Evolutionary conservation across 1,140 invertebrate species (phyloP).

Genomic region (Oncopeltus fasciatus): DNA sequence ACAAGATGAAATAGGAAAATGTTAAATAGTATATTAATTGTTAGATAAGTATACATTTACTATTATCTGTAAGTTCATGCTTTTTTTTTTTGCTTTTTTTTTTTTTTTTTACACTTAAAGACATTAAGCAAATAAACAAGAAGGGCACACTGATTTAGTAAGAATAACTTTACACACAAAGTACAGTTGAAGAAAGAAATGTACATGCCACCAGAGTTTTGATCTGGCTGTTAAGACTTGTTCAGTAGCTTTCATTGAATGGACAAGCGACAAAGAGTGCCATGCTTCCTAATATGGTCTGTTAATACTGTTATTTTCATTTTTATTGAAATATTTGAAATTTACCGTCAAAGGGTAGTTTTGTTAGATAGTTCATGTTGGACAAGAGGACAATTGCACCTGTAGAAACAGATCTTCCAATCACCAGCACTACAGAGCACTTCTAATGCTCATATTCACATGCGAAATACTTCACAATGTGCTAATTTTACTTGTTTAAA

Average conservation of each 20-base stretch:
- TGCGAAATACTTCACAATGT: not conserved
- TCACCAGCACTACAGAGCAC: not conserved
- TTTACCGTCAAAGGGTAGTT: constrained; percentile 1
- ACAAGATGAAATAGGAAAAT: not conserved
- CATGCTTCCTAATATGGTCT: constrained; percentile 14
- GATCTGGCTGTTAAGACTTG: constrained; percentile 13
- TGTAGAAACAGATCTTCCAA: not conserved
- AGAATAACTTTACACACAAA: not conserved
- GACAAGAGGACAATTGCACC: not conserved
- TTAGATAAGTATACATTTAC: not conserved
- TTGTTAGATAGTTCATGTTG: not conserved
- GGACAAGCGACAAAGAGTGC: constrained; percentile 19
- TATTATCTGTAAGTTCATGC: not conserved
- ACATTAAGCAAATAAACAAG: constrained; percentile 2
- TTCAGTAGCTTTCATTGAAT: not conserved
- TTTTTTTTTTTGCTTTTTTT: not conserved
- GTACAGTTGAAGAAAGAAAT: not conserved
- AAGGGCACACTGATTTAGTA: not conserved
- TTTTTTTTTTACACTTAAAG: not conserved
- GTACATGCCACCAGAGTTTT: constrained; percentile 20
- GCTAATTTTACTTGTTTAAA: not conserved
- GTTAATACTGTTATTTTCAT: constrained; percentile 12
- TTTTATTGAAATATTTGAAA: not conserved
- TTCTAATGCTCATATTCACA: not conserved
- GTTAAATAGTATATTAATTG: not conserved